Base-by-base conservation (phyloP, 2,797 vertebrate genomes). In the Rhyacichthys aspro region DNA sequence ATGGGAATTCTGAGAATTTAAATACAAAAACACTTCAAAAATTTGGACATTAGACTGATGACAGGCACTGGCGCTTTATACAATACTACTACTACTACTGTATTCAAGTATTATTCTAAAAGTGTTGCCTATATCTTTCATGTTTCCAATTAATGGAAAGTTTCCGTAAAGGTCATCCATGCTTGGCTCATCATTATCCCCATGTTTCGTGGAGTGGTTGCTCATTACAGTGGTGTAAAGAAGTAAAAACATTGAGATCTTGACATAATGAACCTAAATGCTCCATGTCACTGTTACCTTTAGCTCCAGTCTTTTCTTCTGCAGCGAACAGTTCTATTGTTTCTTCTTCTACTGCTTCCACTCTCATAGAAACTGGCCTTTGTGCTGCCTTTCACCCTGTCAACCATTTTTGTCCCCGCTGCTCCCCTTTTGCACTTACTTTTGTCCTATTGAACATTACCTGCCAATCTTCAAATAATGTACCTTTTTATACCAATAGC, bases 221-320 rank as follows among this genome's bases (percentile, higher is more conserved):
- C 70, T 86, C 75, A 71, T 83, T 77, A 83, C 54, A 67, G 70
- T 34, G 15, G 60, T 70, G 66, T 77, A 46, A 80, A 79, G 55
- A 68, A 76, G 43, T 47, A 58, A 60, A 65, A 73, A 72, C 67
- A 65, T 44, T 33, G 59, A 67, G 76, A 73, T 73, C 58, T 73
- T 44, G 47, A 57, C 63, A 55, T 82, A 86, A 83, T 82, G 82
- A 82, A 80, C 60, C 68, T 61, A 59, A 83, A 59, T 43, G 66
- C 50, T 73, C 16, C 52, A 53, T 56, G 43, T 84, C 59, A 77
- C 81, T 66, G 59, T 70, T 59, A 59, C 58, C 67, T 72, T 38
- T 50, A 14, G 43, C 41, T 47, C 60, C 16, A 6, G 36, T 53
- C 45, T 45, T 54, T 50, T 12, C 42, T 44, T 45, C 34, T 62